Evolutionary conservation across 2,888 invertebrate species (phyloP).

Genomic region (Nymphalis c-album): DNA sequence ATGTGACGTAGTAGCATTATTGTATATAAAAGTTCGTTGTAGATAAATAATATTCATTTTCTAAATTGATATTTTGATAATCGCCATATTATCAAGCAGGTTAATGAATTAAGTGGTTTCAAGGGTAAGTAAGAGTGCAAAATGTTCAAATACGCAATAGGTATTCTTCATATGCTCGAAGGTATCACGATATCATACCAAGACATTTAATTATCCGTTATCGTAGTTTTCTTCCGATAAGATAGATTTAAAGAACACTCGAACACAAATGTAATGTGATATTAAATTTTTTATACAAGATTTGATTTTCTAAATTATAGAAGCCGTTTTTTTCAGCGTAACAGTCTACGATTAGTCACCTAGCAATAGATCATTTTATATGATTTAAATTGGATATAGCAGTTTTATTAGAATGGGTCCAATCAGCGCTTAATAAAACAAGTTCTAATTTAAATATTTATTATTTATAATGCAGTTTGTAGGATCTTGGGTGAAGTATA

Average conservation of each 20-base stretch:
- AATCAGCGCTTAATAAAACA: too few species aligned
- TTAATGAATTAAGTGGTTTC: neutral
- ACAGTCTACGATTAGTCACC: too few species aligned
- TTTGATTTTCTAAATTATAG: too few species aligned
- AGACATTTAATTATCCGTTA: neutral
- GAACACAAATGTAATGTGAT: conserved; percentile 24
- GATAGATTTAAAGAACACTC: conserved; percentile 2
- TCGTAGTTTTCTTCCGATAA: neutral
- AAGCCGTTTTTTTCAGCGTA: too few species aligned
- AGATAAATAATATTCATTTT: neutral
- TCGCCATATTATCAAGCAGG: neutral
- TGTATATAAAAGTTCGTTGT: neutral
- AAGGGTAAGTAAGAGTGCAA: neutral
- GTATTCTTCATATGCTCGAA: neutral
- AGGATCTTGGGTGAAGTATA: too few species aligned
- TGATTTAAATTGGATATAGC: too few species aligned
- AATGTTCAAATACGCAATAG: neutral
- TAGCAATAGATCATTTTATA: too few species aligned
- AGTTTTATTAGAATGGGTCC: too few species aligned
- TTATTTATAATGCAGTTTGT: too few species aligned
- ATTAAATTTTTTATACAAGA: too few species aligned
- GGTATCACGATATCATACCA: neutral
- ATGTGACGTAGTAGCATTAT: neutral
- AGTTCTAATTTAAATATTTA: too few species aligned
- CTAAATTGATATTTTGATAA: neutral